phyloP scores from a whole-genome alignment of 2,797 vertebrate species.

The Semotilus atromaculatus region DNA sequence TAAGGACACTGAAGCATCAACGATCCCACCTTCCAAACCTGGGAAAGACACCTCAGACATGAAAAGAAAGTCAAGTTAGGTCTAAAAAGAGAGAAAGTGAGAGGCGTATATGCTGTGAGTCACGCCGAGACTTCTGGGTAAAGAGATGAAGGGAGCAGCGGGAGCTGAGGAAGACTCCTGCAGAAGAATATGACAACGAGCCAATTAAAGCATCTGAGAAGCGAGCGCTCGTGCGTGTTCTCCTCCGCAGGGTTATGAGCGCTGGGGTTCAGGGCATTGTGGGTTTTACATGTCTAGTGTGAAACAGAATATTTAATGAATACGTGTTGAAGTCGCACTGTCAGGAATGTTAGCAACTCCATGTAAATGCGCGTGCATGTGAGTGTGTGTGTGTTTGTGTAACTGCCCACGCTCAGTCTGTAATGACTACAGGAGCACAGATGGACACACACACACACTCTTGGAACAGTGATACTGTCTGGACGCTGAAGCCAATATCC shows the following conservation, averaged over 20 bases:
- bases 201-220: conserved; percentile 33
- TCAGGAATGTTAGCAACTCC: conserved; percentile 8
- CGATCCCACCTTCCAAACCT: background rate
- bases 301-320: conserved; percentile 15
- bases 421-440: conserved; percentile 52
- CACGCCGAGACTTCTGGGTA: conserved; percentile 24
- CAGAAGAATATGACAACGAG: conserved; percentile 29
- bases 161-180: conserved; percentile 12
- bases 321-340: conserved; percentile 28
- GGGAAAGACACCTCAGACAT: background rate
- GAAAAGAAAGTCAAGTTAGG: background rate
- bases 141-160: conserved; percentile 22
- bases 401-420: conserved; percentile 27
- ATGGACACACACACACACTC: conserved; percentile 43
- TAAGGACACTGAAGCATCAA: background rate
- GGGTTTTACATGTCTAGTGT: background rate
- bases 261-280: background rate
- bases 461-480: conserved; percentile 32
- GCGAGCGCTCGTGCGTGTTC: background rate
- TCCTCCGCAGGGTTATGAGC: background rate
- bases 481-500: conserved; percentile 12
- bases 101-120: conserved; percentile 39
- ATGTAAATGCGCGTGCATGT: background rate
- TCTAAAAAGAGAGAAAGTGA: conserved; percentile 24
- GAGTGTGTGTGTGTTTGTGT: conserved; percentile 38